A percentile compares a stretch with the other conserved stretches of the same genome.
These are phyloP conservation scores for Epiperipatus broadwayi DNA, from an alignment of 2,888 invertebrate genomes.

Conservation along the genomic window DNA sequence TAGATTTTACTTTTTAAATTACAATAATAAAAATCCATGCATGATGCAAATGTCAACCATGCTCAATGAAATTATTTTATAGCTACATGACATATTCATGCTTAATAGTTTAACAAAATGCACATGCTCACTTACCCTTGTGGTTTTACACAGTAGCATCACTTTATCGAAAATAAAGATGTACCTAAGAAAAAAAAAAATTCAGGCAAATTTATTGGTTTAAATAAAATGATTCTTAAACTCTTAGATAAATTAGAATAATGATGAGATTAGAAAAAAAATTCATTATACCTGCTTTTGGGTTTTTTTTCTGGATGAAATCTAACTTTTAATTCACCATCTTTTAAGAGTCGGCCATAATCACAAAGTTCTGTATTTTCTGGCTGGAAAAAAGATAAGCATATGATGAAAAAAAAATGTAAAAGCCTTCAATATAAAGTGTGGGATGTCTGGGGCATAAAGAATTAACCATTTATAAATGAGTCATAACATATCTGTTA, in stretches of 20 bases:
- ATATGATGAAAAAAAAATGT: too few relatives aligned
- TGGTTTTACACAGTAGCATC: constrained; percentile 73
- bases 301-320: constrained; percentile 71
- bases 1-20: too few relatives aligned
- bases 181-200: constrained; percentile 39
- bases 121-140: constrained; percentile 45
- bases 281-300: constrained; percentile 41
- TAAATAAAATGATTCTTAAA: not conserved
- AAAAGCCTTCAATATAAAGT: too few relatives aligned
- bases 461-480: too few relatives aligned
- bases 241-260: not conserved
- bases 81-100: too few relatives aligned
- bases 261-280: not conserved
- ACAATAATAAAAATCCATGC: too few relatives aligned
- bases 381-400: constrained; percentile 30
- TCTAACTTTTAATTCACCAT: constrained; percentile 81
- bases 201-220: constrained; percentile 5
- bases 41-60: too few relatives aligned
- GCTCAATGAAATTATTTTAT: too few relatives aligned
- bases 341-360: constrained; percentile 74
- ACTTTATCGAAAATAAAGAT: constrained; percentile 96
- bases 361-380: constrained; percentile 61
- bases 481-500: too few relatives aligned
- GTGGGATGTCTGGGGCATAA: too few relatives aligned
- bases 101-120: too few relatives aligned